These are phyloP conservation scores for Bombus cullumanus DNA, from an alignment of 1,140 invertebrate species.

Conservation along the genomic window DNA sequence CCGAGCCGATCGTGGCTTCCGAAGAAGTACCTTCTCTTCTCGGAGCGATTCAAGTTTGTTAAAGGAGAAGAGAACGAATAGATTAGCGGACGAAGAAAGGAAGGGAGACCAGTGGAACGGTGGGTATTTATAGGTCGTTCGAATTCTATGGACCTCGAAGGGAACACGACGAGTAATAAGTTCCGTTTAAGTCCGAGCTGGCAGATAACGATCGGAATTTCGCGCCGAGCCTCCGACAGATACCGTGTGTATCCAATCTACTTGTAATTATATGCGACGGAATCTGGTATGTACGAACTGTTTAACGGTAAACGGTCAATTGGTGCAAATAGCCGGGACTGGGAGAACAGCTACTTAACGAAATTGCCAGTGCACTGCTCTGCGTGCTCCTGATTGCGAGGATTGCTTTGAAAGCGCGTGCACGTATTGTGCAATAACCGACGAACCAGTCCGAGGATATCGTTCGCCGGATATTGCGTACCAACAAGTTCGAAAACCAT, in stretches of 20 bases:
- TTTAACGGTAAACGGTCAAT: slow-evolving; percentile 41
- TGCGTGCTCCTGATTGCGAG: not conserved
- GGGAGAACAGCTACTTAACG: slow-evolving; percentile 28
- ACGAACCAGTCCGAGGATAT: slow-evolving; percentile 5
- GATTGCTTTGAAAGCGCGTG: not conserved
- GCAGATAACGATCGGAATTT: slow-evolving; percentile 41
- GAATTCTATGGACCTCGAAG: not conserved
- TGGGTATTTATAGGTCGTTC: slow-evolving; percentile 31
- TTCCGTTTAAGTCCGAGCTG: slow-evolving; percentile 2
- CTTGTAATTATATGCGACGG: slow-evolving; percentile 26
- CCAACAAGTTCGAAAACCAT: not conserved
- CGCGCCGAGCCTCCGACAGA: not conserved
- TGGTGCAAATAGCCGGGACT: slow-evolving; percentile 23
- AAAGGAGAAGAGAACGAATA: too few species aligned
- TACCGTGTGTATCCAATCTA: slow-evolving; percentile 14
- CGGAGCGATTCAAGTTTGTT: too few species aligned
- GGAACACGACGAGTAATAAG: slow-evolving; percentile 10
- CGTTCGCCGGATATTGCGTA: not conserved
- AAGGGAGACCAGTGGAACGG: too few species aligned
- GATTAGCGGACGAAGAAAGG: not conserved
- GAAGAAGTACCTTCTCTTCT: slow-evolving; percentile 18
- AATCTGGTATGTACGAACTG: slow-evolving; percentile 22
- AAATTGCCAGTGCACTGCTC: slow-evolving; percentile 20
- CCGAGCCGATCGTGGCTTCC: slow-evolving; percentile 42
- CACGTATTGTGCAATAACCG: not conserved